These are phyloP conservation scores for Nomada ferruginata DNA, from an alignment of 2,888 invertebrate species.

Conservation along the genomic window DNA sequence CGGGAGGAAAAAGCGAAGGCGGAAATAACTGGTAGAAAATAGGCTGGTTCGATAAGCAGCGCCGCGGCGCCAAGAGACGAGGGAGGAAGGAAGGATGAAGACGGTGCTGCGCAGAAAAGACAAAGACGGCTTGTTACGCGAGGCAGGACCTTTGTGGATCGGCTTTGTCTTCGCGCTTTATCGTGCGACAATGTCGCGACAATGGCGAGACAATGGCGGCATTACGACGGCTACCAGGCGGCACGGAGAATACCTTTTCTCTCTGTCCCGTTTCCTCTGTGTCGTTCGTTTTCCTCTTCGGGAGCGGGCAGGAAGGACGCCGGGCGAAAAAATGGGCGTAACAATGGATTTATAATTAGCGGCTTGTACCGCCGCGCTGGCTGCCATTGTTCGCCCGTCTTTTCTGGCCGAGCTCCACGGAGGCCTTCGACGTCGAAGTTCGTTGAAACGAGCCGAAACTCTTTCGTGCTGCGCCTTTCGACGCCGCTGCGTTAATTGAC, in stretches of 20 bases:
- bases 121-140: slow-evolving; percentile 75
- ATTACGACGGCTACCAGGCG: slow-evolving; percentile 77
- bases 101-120: slow-evolving; percentile 60
- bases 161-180: slow-evolving; percentile 80
- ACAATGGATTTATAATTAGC: slow-evolving; percentile 79
- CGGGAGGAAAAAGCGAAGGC: slow-evolving; percentile 15
- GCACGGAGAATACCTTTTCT: slow-evolving; percentile 70
- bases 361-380: slow-evolving; percentile 68
- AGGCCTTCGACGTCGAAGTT: slow-evolving; percentile 59
- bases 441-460: slow-evolving; percentile 57
- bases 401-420: slow-evolving; percentile 57
- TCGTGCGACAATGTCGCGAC: slow-evolving; percentile 81
- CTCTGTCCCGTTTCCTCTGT: slow-evolving; percentile 21
- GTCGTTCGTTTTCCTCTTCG: slow-evolving; percentile 42
- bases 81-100: slow-evolving; percentile 51
- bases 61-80: background rate
- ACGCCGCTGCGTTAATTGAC: slow-evolving; percentile 57
- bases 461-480: slow-evolving; percentile 49
- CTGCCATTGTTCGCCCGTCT: slow-evolving; percentile 63
- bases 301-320: slow-evolving; percentile 72
- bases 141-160: slow-evolving; percentile 74
- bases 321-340: slow-evolving; percentile 76
- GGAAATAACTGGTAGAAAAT: slow-evolving; percentile 49
- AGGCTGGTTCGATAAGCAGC: slow-evolving; percentile 44
- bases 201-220: slow-evolving; percentile 78